Evolutionary conservation across 2,888 invertebrate genomes (phyloP).

Genomic region (Agapostemon virescens): DNA sequence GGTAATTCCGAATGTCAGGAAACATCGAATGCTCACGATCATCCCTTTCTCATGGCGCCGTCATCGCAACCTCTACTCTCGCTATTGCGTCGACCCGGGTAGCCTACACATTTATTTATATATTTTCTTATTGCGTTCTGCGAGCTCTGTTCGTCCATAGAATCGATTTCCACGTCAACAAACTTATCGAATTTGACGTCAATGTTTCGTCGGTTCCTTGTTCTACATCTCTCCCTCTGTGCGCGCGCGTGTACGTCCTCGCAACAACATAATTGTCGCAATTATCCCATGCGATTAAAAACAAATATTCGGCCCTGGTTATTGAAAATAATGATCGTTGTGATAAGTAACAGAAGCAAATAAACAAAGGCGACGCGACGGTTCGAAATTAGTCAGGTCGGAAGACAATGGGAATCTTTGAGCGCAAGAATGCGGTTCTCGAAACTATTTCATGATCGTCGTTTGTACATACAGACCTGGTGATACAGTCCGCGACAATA

Average conservation of each 20-base stretch:
- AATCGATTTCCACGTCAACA: neutral
- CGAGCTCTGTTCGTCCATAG: too few species aligned
- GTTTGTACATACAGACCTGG: conserved; percentile 17
- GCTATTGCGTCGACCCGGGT: neutral
- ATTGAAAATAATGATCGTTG: neutral
- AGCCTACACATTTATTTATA: conserved; percentile 8
- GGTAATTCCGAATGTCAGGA: conserved; percentile 12
- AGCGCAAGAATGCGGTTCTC: neutral
- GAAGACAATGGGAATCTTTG: conserved; percentile 6
- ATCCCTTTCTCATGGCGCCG: conserved; percentile 21
- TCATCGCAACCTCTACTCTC: neutral
- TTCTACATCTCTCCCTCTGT: neutral
- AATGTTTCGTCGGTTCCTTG: too few species aligned
- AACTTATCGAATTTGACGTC: conserved; percentile 18
- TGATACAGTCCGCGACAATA: neutral
- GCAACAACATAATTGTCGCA: too few species aligned
- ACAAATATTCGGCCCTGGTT: neutral
- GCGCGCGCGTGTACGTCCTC: too few species aligned
- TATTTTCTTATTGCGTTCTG: conserved; percentile 14
- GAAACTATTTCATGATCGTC: conserved; percentile 44
- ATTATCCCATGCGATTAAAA: neutral
- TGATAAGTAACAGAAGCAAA: conserved; percentile 21
- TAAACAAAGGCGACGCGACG: conserved; percentile 22
- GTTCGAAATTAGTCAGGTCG: conserved; percentile 19
- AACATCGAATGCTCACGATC: neutral